A percentile compares a stretch with the other conserved stretches of the same genome.
These are phyloP conservation scores for Nemoura dubitans DNA, from an alignment of 2,888 invertebrate species.

Conservation along the genomic window DNA sequence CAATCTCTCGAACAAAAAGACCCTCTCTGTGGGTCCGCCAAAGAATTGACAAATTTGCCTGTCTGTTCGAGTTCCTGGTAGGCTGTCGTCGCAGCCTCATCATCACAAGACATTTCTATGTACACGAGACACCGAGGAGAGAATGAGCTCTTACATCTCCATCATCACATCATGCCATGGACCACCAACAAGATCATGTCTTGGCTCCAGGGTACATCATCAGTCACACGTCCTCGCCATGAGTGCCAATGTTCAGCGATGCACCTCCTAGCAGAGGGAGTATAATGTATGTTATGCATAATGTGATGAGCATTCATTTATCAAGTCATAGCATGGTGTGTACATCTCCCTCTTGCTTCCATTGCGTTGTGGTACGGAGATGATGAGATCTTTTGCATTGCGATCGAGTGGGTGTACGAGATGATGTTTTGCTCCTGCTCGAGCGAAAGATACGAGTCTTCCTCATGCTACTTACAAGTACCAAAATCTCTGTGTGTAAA, in stretches of 20 bases:
- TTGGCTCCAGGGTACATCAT: not conserved
- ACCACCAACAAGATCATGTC: slow-evolving; percentile 27
- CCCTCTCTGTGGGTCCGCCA: not conserved
- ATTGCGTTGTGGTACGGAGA: not conserved
- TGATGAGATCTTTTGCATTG: not conserved
- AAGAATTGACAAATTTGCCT: slow-evolving; percentile 8
- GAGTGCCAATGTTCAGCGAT: not conserved
- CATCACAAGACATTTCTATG: not conserved
- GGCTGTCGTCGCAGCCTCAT: not conserved
- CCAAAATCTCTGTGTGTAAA: too few relatives aligned
- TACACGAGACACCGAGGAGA: not conserved
- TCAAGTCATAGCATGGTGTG: not conserved
- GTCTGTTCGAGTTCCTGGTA: slow-evolving; percentile 3
- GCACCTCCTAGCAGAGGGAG: not conserved
- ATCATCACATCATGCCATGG: slow-evolving; percentile 14
- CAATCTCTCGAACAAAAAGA: not conserved
- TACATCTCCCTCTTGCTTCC: not conserved
- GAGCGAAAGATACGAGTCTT: too few relatives aligned
- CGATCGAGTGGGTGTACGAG: not conserved
- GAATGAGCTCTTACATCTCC: not conserved
- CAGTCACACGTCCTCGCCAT: not conserved
- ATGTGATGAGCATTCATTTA: not conserved
- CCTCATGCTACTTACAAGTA: too few relatives aligned
- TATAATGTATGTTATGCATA: not conserved
- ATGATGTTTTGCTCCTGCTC: too few relatives aligned